These are phyloP conservation scores for Ostrea edulis DNA, from an alignment of 1,140 invertebrate genomes.

Conservation along the genomic window DNA sequence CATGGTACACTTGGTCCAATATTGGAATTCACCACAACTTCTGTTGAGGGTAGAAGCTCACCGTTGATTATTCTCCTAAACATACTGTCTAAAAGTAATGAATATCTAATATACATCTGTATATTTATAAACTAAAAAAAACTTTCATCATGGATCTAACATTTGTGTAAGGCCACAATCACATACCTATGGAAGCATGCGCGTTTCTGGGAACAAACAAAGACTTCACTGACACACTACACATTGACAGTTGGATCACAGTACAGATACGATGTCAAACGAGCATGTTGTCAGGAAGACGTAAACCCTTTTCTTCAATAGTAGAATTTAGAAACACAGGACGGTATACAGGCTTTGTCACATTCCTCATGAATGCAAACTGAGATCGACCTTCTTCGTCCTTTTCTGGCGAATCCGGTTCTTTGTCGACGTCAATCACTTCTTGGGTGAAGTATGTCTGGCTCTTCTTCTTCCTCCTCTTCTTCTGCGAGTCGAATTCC, in stretches of 20 bases:
- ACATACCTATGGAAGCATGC: no score
- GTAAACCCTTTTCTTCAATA: constrained; percentile 10
- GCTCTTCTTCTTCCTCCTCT: background rate
- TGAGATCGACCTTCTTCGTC: background rate
- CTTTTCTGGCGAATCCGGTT: background rate
- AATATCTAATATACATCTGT: no score
- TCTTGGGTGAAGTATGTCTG: background rate
- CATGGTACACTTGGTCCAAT: no score
- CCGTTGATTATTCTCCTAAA: no score
- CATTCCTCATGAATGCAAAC: background rate
- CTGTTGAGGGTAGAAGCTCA: no score
- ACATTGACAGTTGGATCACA: background rate
- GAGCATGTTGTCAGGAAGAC: background rate
- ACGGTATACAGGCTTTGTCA: background rate
- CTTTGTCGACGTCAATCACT: background rate
- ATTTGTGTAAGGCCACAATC: no score
- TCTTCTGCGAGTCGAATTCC: background rate
- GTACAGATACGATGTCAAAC: background rate
- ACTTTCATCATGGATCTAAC: no score
- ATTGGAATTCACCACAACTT: no score
- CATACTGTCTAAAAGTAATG: no score
- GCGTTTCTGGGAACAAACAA: no score
- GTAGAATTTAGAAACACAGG: background rate
- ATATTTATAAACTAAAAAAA: no score
- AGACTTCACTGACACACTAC: no score